phyloP scores from a whole-genome alignment of 53 echinoderm and acorn worm species.

The Holothuria leucospilota region DNA sequence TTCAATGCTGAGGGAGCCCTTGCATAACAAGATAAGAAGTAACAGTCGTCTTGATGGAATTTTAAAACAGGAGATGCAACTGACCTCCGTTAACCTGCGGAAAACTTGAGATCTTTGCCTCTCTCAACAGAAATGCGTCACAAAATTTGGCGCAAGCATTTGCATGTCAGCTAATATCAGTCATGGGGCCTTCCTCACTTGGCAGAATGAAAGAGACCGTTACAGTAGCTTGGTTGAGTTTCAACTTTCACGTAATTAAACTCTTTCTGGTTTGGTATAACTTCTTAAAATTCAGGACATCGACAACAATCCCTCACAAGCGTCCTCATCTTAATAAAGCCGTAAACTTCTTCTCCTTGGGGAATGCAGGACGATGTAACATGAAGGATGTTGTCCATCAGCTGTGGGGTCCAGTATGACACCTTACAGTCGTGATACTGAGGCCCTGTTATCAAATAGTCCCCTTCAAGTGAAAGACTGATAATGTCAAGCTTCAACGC shows the following conservation, averaged over 20 bases:
- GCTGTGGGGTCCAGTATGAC: conserved; percentile 6
- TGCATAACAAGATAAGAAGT: too few species aligned
- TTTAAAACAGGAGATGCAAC: too few species aligned
- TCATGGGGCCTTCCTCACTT: conserved; percentile 26
- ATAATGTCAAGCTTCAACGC: too few species aligned
- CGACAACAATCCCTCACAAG: conserved; percentile 2
- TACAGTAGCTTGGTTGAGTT: conserved; percentile 9
- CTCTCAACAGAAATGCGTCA: conserved; percentile 14
- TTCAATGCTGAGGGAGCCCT: conserved; percentile 35
- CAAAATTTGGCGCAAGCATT: conserved; percentile 26
- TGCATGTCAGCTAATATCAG: conserved; percentile 47
- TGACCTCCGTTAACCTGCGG: conserved; percentile 32
- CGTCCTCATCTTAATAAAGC: neutral
- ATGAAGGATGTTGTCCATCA: conserved; percentile 8
- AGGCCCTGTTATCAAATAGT: too few species aligned
- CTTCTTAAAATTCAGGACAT: conserved; percentile 29
- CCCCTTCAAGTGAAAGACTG: too few species aligned
- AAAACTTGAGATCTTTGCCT: conserved; percentile 4
- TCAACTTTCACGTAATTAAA: conserved; percentile 41
- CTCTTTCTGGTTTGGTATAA: conserved; percentile 39
- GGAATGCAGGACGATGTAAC: conserved; percentile 9
- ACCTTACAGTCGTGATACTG: too few species aligned
- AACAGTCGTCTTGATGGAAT: too few species aligned
- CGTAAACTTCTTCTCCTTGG: conserved; percentile 17
- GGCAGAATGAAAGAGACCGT: neutral